These are phyloP conservation scores for Ormyrus labotus DNA, from an alignment of 2,888 invertebrate species.

Conservation along the genomic window DNA sequence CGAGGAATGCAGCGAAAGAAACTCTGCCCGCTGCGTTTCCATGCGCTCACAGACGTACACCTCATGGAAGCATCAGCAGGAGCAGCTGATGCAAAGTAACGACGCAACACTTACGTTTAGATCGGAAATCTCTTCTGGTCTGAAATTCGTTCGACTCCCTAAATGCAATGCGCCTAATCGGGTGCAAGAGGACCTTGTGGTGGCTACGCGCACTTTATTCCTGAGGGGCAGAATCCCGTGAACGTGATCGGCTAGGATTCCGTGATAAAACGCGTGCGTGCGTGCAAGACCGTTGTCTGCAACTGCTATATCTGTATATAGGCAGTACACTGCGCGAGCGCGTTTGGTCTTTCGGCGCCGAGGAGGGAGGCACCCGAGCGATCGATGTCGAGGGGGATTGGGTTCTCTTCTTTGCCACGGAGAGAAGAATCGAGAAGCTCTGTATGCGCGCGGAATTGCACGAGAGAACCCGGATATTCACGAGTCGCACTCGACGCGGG, in stretches of 20 bases:
- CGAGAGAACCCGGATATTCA: conserved; percentile 16
- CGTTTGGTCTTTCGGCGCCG: too few species aligned
- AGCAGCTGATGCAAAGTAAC: conserved; percentile 34
- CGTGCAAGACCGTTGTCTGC: background rate
- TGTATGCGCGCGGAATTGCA: conserved; percentile 19
- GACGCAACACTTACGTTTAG: conserved; percentile 50
- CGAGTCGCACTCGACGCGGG: background rate
- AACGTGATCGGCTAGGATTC: background rate
- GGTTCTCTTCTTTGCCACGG: background rate
- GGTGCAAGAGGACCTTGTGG: too few species aligned
- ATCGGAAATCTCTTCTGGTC: too few species aligned
- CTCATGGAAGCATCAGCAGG: background rate
- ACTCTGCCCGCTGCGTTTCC: too few species aligned
- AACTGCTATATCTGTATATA: background rate
- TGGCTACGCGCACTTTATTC: too few species aligned
- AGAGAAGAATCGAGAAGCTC: conserved; percentile 49
- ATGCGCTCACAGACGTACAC: background rate
- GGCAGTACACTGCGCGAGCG: too few species aligned
- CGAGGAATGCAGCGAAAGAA: too few species aligned
- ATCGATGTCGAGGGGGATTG: conserved; percentile 43
- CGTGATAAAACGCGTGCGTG: background rate
- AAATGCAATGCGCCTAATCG: too few species aligned
- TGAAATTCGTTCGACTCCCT: too few species aligned
- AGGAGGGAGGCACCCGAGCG: background rate
- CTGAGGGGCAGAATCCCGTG: too few species aligned